These are phyloP conservation scores for Oeneis ivallda DNA, from an alignment of 2,888 invertebrate genomes.

Conservation along the genomic window DNA sequence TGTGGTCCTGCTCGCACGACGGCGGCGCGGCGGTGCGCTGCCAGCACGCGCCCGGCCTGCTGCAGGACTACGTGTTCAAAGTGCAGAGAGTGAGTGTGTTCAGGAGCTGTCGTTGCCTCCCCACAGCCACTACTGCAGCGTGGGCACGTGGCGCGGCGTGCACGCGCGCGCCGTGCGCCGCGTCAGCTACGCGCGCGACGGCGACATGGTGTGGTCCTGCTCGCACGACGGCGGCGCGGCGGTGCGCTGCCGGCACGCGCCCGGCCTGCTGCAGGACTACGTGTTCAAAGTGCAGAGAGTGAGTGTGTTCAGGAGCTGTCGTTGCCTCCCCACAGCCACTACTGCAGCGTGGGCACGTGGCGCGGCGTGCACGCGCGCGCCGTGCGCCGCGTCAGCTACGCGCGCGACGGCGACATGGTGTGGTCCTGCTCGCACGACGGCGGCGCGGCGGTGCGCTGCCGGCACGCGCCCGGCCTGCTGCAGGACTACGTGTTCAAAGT, in stretches of 20 bases:
- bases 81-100: slow-evolving; percentile 74
- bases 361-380: slow-evolving; percentile 73
- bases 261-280: slow-evolving; percentile 75
- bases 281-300: slow-evolving; percentile 80
- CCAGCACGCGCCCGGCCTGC: slow-evolving; percentile 70
- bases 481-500: slow-evolving; percentile 80
- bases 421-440: slow-evolving; percentile 81
- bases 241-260: slow-evolving; percentile 73
- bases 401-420: slow-evolving; percentile 68
- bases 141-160: slow-evolving; percentile 64
- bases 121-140: slow-evolving; percentile 72
- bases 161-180: slow-evolving; percentile 77
- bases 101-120: slow-evolving; percentile 77
- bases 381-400: slow-evolving; percentile 73
- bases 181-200: slow-evolving; percentile 69
- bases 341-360: slow-evolving; percentile 66
- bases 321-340: slow-evolving; percentile 70
- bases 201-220: slow-evolving; percentile 77
- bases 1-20: slow-evolving; percentile 82
- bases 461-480: slow-evolving; percentile 71
- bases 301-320: slow-evolving; percentile 75
- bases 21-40: slow-evolving; percentile 74
- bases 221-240: slow-evolving; percentile 79
- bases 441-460: slow-evolving; percentile 74
- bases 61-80: slow-evolving; percentile 78